Percentiles rank a stretch among this genome's conserved stretches.
These are phyloP conservation scores for Gavia stellata DNA, from an alignment of 2,113 vertebrate genomes.

Conservation along the genomic window DNA sequence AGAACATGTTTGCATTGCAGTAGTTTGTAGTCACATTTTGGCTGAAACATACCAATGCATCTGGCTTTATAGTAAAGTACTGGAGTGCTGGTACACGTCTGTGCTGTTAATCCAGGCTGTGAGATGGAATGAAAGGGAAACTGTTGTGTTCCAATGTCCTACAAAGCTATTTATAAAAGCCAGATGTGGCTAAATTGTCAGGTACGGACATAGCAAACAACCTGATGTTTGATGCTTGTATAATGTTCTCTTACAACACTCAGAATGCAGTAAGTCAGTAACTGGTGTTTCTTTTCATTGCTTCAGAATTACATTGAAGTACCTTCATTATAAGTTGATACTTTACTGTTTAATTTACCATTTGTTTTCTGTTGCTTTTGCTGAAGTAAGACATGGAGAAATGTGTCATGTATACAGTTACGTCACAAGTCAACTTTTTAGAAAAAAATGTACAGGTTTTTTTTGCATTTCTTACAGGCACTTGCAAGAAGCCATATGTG, in stretches of 20 bases:
- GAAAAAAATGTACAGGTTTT: background rate
- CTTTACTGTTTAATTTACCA: background rate
- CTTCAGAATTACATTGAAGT: background rate
- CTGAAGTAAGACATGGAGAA: background rate
- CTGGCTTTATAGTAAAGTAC: background rate
- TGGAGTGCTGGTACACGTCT: background rate
- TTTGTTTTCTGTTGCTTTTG: background rate
- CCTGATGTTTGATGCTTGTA: background rate
- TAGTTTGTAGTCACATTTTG: background rate
- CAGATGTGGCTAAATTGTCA: background rate
- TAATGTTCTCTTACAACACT: background rate
- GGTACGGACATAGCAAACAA: background rate
- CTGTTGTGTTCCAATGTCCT: background rate
- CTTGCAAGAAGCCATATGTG: constrained; percentile 85
- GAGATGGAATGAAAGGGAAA: background rate
- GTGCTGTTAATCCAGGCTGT: background rate
- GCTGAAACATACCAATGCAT: background rate
- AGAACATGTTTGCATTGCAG: background rate
- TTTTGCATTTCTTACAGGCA: constrained; percentile 65
- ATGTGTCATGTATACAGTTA: background rate
- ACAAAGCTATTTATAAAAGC: background rate
- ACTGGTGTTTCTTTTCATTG: background rate
- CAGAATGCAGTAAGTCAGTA: background rate
- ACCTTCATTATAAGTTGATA: background rate
- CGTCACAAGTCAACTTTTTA: background rate